Evolutionary conservation across 2,888 invertebrate species (phyloP).

Genomic region (Psylliodes chrysocephalus): DNA sequence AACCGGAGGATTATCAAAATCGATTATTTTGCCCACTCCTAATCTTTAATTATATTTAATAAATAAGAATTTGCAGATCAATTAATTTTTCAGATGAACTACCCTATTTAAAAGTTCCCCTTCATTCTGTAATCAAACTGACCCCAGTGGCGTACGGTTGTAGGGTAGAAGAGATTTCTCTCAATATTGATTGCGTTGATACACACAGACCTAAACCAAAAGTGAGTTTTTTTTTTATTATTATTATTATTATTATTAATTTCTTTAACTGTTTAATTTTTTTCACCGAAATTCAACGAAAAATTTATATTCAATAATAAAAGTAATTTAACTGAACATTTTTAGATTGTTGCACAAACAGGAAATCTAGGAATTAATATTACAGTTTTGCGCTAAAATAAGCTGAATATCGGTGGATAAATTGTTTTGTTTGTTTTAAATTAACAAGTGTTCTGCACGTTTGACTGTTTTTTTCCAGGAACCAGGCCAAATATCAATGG

Average conservation of each 20-base stretch:
- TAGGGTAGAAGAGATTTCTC: slow-evolving; percentile 91
- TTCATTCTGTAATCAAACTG: slow-evolving; percentile 96
- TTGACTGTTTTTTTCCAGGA: slow-evolving; percentile 60
- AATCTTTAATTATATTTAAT: too few species aligned
- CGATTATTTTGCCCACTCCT: too few species aligned
- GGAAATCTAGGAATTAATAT: too few species aligned
- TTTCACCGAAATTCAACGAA: too few species aligned
- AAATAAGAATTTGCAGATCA: too few species aligned
- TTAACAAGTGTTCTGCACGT: slow-evolving; percentile 44
- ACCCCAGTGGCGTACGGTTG: slow-evolving; percentile 99
- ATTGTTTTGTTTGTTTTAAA: slow-evolving; percentile 18
- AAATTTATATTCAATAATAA: neutral
- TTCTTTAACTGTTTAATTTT: too few species aligned
- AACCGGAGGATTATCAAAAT: too few species aligned
- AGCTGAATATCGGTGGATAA: neutral
- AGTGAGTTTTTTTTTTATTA: too few species aligned
- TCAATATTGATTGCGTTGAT: slow-evolving; percentile 94
- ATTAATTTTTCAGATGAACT: slow-evolving; percentile 82
- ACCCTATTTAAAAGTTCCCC: slow-evolving; percentile 89
- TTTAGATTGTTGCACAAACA: too few species aligned
- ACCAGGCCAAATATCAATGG: slow-evolving; percentile 53
- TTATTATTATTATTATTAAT: too few species aligned
- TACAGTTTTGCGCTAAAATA: neutral
- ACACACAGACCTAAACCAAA: slow-evolving; percentile 94
- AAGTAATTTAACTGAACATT: too few species aligned